Conservation (phyloP, 92 coral and sea anemone species). For the Ricordea florida region DNA sequence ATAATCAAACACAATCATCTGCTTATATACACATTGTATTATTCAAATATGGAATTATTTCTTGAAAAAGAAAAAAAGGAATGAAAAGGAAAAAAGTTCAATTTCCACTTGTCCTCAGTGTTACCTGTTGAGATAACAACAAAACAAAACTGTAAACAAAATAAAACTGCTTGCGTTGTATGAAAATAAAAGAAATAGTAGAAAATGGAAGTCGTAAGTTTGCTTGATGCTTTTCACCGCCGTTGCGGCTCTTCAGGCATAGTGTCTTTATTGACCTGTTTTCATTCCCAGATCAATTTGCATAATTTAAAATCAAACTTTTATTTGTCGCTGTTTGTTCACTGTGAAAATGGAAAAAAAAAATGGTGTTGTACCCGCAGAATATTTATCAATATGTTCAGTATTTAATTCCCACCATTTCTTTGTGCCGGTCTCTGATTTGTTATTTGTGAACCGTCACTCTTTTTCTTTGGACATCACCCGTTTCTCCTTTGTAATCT, state of each 20-base stretch:
- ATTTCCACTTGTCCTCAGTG: neutral
- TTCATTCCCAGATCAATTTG: neutral
- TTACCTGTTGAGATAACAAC: slow-evolving; percentile 11
- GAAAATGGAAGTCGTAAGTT: neutral
- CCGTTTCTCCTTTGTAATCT: neutral
- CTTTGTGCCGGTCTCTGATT: neutral
- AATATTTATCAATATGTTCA: slow-evolving; percentile 4
- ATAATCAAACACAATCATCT: too few species aligned
- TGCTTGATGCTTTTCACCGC: slow-evolving; percentile 14
- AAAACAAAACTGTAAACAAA: neutral
- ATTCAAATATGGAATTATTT: neutral
- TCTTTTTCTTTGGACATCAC: neutral
- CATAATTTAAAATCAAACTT: neutral
- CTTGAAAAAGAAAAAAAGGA: too few species aligned
- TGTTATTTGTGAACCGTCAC: too few species aligned
- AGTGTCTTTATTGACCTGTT: slow-evolving; percentile 3
- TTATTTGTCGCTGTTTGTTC: neutral
- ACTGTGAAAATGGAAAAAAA: neutral
- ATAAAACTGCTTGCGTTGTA: neutral
- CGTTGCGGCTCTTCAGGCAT: neutral
- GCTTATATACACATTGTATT: neutral
- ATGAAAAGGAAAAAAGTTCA: too few species aligned
- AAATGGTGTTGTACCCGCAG: neutral
- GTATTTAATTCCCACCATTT: neutral
- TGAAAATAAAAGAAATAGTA: neutral